Conservation (phyloP, 2,888 invertebrate species). For the Lepetodrilus schrolli region DNA sequence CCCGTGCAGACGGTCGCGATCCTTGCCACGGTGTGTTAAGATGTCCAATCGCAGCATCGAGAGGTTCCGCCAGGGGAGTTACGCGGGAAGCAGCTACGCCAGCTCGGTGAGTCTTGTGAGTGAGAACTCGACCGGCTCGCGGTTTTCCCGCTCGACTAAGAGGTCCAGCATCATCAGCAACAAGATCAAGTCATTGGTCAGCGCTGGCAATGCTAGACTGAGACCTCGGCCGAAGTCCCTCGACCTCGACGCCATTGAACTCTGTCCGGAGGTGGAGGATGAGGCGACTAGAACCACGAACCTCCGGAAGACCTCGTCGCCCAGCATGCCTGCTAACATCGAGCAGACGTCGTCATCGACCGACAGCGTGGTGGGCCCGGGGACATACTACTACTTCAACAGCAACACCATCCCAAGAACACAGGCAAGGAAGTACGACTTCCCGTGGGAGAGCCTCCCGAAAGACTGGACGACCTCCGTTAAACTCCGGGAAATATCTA, state of each 20-base stretch:
- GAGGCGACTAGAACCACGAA: constrained; percentile 44
- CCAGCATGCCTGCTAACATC: constrained; percentile 56
- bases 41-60: constrained; percentile 14
- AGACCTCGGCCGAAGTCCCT: constrained; percentile 63
- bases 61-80: neutral
- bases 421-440: constrained; percentile 63
- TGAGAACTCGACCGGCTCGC: constrained; percentile 48
- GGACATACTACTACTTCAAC: constrained; percentile 65
- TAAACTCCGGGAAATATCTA: constrained; percentile 66
- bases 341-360: constrained; percentile 36
- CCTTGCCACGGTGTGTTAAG: constrained; percentile 64
- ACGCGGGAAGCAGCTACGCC: constrained; percentile 31
- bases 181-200: constrained; percentile 62
- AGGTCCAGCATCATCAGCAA: constrained; percentile 63
- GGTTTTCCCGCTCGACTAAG: constrained; percentile 56
- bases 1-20: constrained; percentile 63
- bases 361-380: constrained; percentile 52
- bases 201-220: constrained; percentile 45
- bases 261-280: constrained; percentile 15
- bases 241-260: constrained; percentile 62
- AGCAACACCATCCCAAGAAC: constrained; percentile 64
- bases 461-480: constrained; percentile 71
- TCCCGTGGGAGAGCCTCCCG: constrained; percentile 69
- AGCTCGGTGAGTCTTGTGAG: constrained; percentile 61
- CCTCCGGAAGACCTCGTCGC: constrained; percentile 50